phyloP scores from a whole-genome alignment of 2,888 invertebrate genomes.

The Gortyna flavago region DNA sequence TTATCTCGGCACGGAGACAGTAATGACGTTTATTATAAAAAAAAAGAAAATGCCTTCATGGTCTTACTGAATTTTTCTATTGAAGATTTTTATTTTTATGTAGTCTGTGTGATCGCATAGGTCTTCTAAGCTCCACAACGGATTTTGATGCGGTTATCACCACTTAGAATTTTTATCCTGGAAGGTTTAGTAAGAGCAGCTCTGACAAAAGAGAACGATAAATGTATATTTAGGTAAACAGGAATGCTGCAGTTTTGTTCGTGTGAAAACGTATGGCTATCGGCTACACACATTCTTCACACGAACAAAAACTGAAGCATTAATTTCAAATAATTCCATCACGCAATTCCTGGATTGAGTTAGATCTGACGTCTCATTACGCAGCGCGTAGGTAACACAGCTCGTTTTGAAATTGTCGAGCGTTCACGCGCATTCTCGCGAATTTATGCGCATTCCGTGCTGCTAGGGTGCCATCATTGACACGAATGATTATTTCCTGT shows the following conservation, averaged over 20 bases:
- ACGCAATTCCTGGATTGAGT: not conserved
- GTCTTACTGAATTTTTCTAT: not conserved
- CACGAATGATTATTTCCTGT: not conserved
- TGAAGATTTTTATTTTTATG: not conserved
- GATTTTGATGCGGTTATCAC: not conserved
- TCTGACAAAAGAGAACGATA: not conserved
- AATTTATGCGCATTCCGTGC: not conserved
- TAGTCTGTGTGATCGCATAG: not conserved
- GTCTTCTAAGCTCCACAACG: too few relatives aligned
- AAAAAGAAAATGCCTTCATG: not conserved
- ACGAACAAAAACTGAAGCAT: not conserved
- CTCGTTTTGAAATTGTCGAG: not conserved
- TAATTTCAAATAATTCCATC: slow-evolving; percentile 8
- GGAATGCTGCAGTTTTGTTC: not conserved
- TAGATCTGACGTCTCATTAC: not conserved
- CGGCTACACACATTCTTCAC: not conserved
- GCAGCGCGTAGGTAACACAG: not conserved
- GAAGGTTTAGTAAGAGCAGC: not conserved
- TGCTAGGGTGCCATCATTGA: too few relatives aligned
- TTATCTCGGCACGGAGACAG: not conserved
- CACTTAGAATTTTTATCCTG: not conserved
- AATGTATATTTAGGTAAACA: not conserved
- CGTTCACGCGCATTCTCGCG: not conserved
- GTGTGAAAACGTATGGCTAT: not conserved
- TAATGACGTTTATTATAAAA: not conserved